These are phyloP conservation scores for Coelopa pilipes DNA, from an alignment of 2,888 invertebrate genomes.

Conservation along the genomic window DNA sequence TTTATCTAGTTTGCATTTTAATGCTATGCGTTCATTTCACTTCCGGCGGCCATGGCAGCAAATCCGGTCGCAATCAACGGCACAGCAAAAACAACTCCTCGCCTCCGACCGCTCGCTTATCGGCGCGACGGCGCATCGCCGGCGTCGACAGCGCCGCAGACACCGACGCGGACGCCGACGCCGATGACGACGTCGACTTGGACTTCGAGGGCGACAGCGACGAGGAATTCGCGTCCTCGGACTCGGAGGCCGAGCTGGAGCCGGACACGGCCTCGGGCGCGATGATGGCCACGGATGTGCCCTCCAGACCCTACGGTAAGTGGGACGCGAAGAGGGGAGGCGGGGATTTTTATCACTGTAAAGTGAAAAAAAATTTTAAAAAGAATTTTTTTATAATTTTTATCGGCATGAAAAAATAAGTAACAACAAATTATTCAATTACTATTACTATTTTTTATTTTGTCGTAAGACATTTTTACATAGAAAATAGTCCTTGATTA, in stretches of 20 bases:
- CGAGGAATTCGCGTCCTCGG: slow-evolving; percentile 20
- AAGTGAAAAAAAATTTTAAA: too few species aligned
- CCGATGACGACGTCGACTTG: neutral
- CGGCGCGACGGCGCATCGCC: neutral
- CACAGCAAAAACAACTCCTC: slow-evolving; percentile 33
- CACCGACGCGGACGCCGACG: neutral
- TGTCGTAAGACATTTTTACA: too few species aligned
- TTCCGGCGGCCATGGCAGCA: slow-evolving; percentile 19
- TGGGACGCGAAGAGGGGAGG: neutral
- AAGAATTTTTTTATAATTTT: too few species aligned
- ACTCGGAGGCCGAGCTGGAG: slow-evolving; percentile 3
- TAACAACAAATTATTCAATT: too few species aligned
- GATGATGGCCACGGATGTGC: slow-evolving; percentile 24
- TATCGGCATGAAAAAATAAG: too few species aligned
- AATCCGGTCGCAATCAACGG: slow-evolving; percentile 30
- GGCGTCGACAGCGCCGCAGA: neutral
- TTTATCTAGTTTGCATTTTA: slow-evolving; percentile 33
- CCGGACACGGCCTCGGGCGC: slow-evolving; percentile 1
- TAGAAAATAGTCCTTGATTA: too few species aligned
- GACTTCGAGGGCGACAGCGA: slow-evolving; percentile 7
- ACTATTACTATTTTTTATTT: too few species aligned
- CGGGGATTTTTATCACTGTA: too few species aligned
- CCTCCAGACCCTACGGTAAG: slow-evolving; percentile 32
- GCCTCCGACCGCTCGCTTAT: slow-evolving; percentile 30
- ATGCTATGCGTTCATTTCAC: slow-evolving; percentile 31